Conservation (phyloP, 2,113 vertebrate species). For the Heterotis niloticus region DNA sequence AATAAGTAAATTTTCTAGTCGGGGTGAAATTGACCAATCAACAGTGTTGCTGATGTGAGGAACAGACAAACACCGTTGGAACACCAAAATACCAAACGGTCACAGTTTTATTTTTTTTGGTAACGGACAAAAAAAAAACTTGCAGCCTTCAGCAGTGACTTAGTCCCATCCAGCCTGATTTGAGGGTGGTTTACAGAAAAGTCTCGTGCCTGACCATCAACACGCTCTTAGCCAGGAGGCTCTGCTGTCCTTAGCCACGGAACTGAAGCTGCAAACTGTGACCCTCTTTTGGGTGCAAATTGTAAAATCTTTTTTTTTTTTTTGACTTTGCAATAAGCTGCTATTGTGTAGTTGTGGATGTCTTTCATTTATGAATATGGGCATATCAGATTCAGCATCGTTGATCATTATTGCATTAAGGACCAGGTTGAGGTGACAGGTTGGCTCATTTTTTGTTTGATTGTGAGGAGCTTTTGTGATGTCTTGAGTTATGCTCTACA, state of each 20-base stretch:
- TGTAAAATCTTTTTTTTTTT: slow-evolving; percentile 7
- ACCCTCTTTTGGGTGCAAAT: slow-evolving; percentile 36
- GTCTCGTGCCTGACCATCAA: not conserved
- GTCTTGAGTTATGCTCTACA: not conserved
- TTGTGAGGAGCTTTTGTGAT: not conserved
- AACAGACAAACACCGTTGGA: not conserved
- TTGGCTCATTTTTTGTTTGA: too few relatives aligned
- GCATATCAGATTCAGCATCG: not conserved
- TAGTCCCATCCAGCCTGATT: not conserved
- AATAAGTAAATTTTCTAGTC: not conserved
- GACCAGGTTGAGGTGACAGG: not conserved
- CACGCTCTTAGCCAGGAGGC: not conserved
- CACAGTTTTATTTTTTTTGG: not conserved
- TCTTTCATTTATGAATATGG: not conserved
- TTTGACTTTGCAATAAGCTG: slow-evolving; percentile 23
- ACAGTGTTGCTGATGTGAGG: not conserved
- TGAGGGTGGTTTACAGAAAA: not conserved
- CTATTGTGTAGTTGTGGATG: not conserved
- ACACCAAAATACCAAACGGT: not conserved
- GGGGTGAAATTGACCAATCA: not conserved
- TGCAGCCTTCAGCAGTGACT: not conserved
- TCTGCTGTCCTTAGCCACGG: slow-evolving; percentile 1
- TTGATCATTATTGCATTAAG: not conserved
- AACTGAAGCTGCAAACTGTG: slow-evolving; percentile 44
- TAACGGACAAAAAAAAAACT: not conserved